A percentile compares a stretch with the other conserved stretches of the same genome.
phyloP scores from a whole-genome alignment of 2,113 vertebrate genomes.

The Podarcis muralis region DNA sequence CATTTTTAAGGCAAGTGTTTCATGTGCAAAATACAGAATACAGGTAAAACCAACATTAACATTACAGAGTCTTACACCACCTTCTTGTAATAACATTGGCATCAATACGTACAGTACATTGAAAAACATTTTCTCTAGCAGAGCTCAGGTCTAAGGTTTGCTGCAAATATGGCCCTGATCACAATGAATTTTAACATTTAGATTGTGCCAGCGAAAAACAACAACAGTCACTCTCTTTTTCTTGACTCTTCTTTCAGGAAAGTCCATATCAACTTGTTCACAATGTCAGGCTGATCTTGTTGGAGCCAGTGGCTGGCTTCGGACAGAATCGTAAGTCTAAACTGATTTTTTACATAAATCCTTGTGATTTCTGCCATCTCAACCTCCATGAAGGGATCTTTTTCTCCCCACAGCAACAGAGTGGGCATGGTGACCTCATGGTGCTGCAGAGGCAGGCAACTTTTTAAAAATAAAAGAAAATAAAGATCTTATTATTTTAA shows the following conservation, averaged over 20 bases:
- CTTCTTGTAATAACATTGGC: slow-evolving; percentile 66
- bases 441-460: slow-evolving; percentile 89
- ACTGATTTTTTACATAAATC: slow-evolving; percentile 92
- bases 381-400: slow-evolving; percentile 92
- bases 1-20: slow-evolving; percentile 81
- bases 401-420: slow-evolving; percentile 93
- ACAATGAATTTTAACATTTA: slow-evolving; percentile 62
- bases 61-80: slow-evolving; percentile 67
- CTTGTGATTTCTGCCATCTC: slow-evolving; percentile 95
- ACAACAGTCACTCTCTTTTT: slow-evolving; percentile 76
- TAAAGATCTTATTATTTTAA: slow-evolving; percentile 9
- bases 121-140: slow-evolving; percentile 72
- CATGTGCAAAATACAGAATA: slow-evolving; percentile 78
- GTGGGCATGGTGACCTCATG: slow-evolving; percentile 90
- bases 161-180: slow-evolving; percentile 70
- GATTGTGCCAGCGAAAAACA: slow-evolving; percentile 9
- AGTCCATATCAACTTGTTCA: slow-evolving; percentile 98
- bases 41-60: slow-evolving; percentile 71
- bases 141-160: slow-evolving; percentile 69
- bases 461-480: slow-evolving; percentile 71
- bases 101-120: slow-evolving; percentile 72
- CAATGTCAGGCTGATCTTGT: slow-evolving; percentile 96
- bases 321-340: slow-evolving; percentile 93
- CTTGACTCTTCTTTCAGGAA: slow-evolving; percentile 94
- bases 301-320: slow-evolving; percentile 97